These are phyloP conservation scores for Hemiscyllium ocellatum DNA, from an alignment of 2,113 vertebrate species.

Conservation along the genomic window DNA sequence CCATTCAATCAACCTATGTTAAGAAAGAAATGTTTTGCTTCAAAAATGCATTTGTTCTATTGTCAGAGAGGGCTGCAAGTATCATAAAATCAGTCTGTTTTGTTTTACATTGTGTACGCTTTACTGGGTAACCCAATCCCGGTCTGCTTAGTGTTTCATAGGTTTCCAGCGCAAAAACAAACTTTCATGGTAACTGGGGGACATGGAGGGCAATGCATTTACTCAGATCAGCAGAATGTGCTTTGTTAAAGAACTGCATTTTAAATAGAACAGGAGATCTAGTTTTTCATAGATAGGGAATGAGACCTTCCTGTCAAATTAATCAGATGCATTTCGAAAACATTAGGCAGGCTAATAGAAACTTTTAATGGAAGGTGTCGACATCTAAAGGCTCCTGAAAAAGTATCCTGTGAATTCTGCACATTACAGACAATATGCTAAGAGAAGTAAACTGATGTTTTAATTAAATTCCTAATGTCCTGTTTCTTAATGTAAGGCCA, in stretches of 20 bases:
- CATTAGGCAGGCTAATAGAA: background rate
- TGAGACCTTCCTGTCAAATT: background rate
- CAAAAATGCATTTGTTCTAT: background rate
- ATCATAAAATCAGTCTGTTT: background rate
- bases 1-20: background rate
- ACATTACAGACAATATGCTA: background rate
- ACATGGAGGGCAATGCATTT: background rate
- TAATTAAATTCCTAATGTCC: background rate
- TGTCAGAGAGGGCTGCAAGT: background rate
- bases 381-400: background rate
- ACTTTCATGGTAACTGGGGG: background rate
- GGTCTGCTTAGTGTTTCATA: background rate
- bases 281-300: background rate
- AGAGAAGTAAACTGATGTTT: background rate
- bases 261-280: background rate
- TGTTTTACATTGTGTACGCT: background rate
- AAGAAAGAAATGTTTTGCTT: background rate
- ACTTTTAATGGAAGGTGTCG: background rate
- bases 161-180: conserved; percentile 25
- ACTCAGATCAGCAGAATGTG: conserved; percentile 12
- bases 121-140: conserved; percentile 6
- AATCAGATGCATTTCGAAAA: background rate
- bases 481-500: background rate
- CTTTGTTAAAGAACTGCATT: background rate
- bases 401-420: background rate